phyloP scores from a whole-genome alignment of 2,113 vertebrate genomes.

The Crotophaga sulcirostris region DNA sequence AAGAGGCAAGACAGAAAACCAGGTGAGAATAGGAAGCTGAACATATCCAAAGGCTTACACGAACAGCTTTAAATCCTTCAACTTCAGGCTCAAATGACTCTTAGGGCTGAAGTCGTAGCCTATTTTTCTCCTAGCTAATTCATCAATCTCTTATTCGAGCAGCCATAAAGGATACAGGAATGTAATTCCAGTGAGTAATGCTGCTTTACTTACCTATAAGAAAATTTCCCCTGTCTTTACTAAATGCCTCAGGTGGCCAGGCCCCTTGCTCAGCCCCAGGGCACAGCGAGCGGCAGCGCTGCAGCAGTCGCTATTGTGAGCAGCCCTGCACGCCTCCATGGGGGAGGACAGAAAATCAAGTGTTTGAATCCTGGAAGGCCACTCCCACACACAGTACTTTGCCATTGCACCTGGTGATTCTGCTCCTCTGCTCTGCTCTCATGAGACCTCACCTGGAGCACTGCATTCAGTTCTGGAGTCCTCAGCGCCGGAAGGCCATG shows the following conservation, averaged over 20 bases:
- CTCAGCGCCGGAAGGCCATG: too few species aligned
- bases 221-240: background rate
- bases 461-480: too few species aligned
- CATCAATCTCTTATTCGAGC: background rate
- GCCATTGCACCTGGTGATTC: too few species aligned
- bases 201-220: background rate
- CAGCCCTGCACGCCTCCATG: rapidly evolving
- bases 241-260: background rate
- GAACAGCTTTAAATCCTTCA: background rate
- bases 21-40: rapidly evolving
- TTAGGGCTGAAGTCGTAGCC: background rate
- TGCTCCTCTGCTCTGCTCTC: too few species aligned
- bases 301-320: background rate
- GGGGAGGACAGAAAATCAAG: background rate
- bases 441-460: too few species aligned
- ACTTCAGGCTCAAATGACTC: background rate
- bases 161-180: rapidly evolving
- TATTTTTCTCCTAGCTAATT: background rate
- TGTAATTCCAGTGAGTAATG: too few species aligned
- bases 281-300: background rate
- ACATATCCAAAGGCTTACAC: rapidly evolving
- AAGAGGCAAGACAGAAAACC: background rate
- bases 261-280: background rate
- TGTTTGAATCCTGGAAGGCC: background rate
- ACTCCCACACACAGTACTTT: rapidly evolving